Percentiles rank a stretch among this genome's conserved stretches.
These are phyloP conservation scores for Atopsyche davidsoni DNA, from an alignment of 1,140 invertebrate genomes.

Conservation along the genomic window DNA sequence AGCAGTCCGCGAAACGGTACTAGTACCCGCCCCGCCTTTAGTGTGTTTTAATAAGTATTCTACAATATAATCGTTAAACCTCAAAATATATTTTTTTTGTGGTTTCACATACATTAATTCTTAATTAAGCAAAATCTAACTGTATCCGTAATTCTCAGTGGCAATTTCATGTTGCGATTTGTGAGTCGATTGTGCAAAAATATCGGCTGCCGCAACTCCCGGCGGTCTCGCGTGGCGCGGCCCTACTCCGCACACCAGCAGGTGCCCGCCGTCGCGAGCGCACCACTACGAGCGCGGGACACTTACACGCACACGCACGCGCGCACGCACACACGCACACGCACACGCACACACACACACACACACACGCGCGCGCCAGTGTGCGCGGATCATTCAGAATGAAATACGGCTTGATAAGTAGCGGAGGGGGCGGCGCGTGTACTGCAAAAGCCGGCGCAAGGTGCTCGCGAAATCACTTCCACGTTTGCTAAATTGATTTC, in stretches of 20 bases:
- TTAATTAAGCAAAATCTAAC: no score
- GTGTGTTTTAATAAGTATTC: no score
- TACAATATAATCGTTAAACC: no score
- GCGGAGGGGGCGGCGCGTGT: neutral
- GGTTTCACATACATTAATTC: no score
- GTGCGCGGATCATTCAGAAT: slow-evolving; percentile 24
- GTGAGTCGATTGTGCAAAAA: neutral
- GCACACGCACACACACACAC: neutral
- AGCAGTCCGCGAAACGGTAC: no score
- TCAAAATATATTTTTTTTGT: no score
- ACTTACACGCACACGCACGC: neutral
- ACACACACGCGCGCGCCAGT: neutral
- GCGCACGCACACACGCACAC: neutral
- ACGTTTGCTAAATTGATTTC: slow-evolving; percentile 1
- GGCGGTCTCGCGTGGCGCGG: no score
- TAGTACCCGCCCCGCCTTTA: no score
- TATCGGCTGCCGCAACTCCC: no score
- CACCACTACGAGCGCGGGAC: neutral
- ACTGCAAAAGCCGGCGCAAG: neutral
- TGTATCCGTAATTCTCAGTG: neutral
- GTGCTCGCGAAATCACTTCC: neutral
- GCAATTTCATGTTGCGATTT: neutral
- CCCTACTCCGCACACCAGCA: neutral
- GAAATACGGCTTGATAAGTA: slow-evolving; percentile 18
- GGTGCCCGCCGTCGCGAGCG: neutral